Evolutionary conservation across 2,888 invertebrate genomes (phyloP).

Genomic region (Napeogenes inachia): DNA sequence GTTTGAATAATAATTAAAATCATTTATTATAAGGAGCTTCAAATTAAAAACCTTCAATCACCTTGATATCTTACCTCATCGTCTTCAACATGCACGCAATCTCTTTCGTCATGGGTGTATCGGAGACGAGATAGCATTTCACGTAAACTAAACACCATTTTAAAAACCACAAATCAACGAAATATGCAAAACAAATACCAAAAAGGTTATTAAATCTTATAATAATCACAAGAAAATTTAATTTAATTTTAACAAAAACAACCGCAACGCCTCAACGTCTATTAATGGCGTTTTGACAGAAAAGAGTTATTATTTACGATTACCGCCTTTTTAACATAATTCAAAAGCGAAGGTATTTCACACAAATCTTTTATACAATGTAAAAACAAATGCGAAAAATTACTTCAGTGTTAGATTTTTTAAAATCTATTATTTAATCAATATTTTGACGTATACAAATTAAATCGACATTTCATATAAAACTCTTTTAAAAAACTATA

Average conservation of each 20-base stretch:
- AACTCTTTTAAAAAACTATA: too few species aligned
- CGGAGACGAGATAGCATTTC: constrained; percentile 61
- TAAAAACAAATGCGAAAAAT: too few species aligned
- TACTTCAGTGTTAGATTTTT: too few species aligned
- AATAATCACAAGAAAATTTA: background rate
- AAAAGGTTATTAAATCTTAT: background rate
- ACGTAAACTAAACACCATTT: constrained; percentile 64
- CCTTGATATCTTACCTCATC: constrained; percentile 41
- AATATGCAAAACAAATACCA: background rate
- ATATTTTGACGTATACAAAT: too few species aligned
- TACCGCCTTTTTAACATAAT: constrained; percentile 1
- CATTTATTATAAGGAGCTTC: too few species aligned
- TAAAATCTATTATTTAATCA: too few species aligned
- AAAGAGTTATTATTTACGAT: background rate
- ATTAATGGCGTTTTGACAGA: constrained; percentile 13
- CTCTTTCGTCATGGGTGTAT: constrained; percentile 60
- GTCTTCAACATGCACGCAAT: constrained; percentile 41
- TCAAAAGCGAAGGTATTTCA: background rate
- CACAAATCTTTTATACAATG: background rate
- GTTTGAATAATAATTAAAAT: too few species aligned
- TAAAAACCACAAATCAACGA: constrained; percentile 9
- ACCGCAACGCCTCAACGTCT: background rate
- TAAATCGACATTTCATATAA: too few species aligned
- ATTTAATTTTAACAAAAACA: constrained; percentile 2
- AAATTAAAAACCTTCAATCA: background rate